A percentile compares a stretch with the other conserved stretches of the same genome.
These are phyloP conservation scores for Heliconius hortense DNA, from an alignment of 2,888 invertebrate species.

Conservation along the genomic window DNA sequence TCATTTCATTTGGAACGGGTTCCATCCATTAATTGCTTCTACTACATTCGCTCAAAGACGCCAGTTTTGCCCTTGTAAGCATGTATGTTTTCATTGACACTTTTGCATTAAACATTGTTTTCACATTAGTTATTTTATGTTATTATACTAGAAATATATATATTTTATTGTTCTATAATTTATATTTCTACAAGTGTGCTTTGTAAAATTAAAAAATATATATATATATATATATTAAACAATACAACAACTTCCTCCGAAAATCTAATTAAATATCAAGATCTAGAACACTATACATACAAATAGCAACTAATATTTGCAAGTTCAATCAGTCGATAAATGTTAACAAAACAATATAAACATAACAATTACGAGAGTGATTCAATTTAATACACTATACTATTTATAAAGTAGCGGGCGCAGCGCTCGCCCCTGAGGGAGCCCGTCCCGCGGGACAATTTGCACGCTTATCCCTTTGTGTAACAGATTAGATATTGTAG, in stretches of 20 bases:
- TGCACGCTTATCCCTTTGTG: constrained; percentile 49
- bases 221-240: no score
- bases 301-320: not conserved
- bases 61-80: not conserved
- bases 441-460: constrained; percentile 46
- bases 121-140: no score
- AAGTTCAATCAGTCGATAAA: not conserved
- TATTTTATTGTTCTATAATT: not conserved
- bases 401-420: constrained; percentile 43
- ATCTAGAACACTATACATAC: not conserved
- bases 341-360: constrained; percentile 4
- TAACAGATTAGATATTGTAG: constrained; percentile 47
- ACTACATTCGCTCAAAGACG: constrained; percentile 9
- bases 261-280: not conserved
- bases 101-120: no score
- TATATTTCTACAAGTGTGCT: not conserved
- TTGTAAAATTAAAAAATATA: not conserved
- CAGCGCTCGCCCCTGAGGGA: constrained; percentile 40
- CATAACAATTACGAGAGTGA: constrained; percentile 17
- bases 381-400: constrained; percentile 28
- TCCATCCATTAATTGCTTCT: constrained; percentile 38
- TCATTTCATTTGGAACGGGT: constrained; percentile 39
- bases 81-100: not conserved
- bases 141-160: no score
- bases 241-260: not conserved